Evolutionary conservation across 2,113 vertebrate genomes (phyloP).

Genomic region (Todiramphus chloris): DNA sequence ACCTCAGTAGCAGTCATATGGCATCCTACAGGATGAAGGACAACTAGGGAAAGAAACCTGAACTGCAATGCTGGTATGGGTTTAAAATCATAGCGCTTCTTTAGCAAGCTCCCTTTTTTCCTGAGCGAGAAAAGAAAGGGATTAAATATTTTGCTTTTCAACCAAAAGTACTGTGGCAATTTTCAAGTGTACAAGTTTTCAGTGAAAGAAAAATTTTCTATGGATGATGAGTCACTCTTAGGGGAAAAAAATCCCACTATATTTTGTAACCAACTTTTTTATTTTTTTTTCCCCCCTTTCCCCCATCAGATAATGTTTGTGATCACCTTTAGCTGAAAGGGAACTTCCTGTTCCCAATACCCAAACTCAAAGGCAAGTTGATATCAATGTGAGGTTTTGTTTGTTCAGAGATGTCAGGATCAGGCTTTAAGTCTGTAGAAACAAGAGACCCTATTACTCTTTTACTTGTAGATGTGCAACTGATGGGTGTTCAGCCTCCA

Average conservation of each 20-base stretch:
- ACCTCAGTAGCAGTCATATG: not conserved
- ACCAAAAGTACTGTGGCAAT: not conserved
- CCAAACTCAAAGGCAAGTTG: not conserved
- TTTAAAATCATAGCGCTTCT: not conserved
- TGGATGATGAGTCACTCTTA: not conserved
- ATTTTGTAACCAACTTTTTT: not conserved
- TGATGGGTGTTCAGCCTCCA: constrained; percentile 52
- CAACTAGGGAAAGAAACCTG: not conserved
- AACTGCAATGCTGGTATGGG: not conserved
- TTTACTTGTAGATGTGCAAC: constrained; percentile 36
- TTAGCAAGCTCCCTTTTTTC: not conserved
- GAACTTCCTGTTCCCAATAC: not conserved
- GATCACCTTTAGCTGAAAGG: not conserved
- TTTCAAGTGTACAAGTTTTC: not conserved
- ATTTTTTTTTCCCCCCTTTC: too few relatives aligned
- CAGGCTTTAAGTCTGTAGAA: constrained; percentile 30
- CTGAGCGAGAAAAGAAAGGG: not conserved
- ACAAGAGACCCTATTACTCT: constrained; percentile 21
- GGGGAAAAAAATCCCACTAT: not conserved
- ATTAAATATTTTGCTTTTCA: not conserved
- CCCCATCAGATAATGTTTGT: not conserved
- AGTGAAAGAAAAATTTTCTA: not conserved
- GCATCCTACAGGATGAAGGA: not conserved
- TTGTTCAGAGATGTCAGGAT: constrained; percentile 25
- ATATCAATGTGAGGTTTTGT: constrained; percentile 32